Conservation (phyloP, 2,888 invertebrate species). For the Drosophila prostipennis region DNA sequence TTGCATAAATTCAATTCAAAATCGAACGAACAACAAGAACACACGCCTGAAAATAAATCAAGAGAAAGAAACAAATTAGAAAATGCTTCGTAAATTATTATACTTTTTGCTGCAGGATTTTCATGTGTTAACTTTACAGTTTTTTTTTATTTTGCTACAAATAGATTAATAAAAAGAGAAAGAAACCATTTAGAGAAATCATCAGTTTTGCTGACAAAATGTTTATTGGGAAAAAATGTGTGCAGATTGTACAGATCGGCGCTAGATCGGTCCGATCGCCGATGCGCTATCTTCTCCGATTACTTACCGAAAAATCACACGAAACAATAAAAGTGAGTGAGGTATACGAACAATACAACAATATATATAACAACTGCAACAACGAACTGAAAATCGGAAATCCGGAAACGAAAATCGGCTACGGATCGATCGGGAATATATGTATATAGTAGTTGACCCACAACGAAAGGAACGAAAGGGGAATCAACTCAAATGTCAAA, state of each 20-base stretch:
- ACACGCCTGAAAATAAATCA: conserved; percentile 77
- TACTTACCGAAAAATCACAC: conserved; percentile 67
- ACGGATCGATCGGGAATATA: conserved; percentile 19
- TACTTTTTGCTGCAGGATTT: conserved; percentile 39
- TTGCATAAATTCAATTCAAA: conserved; percentile 69
- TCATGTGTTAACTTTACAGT: conserved; percentile 31
- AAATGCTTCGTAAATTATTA: conserved; percentile 48
- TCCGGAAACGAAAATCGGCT: conserved; percentile 31
- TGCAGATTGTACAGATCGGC: conserved; percentile 28
- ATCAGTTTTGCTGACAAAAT: conserved; percentile 38
- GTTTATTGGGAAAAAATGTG: conserved; percentile 34
- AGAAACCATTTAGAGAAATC: conserved; percentile 41
- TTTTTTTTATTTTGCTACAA: conserved; percentile 43
- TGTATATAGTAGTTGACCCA: conserved; percentile 7
- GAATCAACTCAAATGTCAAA: conserved; percentile 20
- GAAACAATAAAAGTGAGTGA: conserved; percentile 58
- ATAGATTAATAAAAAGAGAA: conserved; percentile 46
- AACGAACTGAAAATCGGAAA: conserved; percentile 24
- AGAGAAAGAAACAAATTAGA: conserved; percentile 76
- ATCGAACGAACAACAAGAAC: conserved; percentile 67
- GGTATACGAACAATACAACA: conserved; percentile 54
- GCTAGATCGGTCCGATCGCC: conserved; percentile 3
- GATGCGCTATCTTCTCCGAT: conserved; percentile 19
- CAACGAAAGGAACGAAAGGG: conserved; percentile 16
- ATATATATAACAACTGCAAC: conserved; percentile 41